These are phyloP conservation scores for Esox niger DNA, from an alignment of 2,113 vertebrate genomes.

Conservation along the genomic window DNA sequence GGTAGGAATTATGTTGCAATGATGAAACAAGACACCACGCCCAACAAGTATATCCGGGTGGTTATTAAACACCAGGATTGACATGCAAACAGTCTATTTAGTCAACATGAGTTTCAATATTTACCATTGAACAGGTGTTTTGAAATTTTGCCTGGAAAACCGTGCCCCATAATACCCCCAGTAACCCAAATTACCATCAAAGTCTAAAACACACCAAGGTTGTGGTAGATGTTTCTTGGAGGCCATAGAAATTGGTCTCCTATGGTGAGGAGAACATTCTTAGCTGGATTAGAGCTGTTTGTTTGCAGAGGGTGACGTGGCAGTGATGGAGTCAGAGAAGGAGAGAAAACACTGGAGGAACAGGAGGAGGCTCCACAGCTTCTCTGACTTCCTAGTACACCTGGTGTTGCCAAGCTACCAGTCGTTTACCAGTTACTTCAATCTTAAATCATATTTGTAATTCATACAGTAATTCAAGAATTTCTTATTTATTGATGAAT, in stretches of 20 bases:
- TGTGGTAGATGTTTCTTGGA: too few species aligned
- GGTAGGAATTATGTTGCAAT: background rate
- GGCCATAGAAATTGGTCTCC: too few species aligned
- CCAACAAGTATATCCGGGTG: background rate
- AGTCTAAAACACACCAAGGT: too few species aligned
- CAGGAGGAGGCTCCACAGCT: background rate
- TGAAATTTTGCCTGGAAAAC: conserved; percentile 10
- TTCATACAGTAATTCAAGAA: too few species aligned
- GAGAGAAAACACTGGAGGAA: conserved; percentile 24
- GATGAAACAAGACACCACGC: background rate
- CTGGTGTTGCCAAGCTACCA: too few species aligned
- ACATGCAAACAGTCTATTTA: background rate
- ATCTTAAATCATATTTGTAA: too few species aligned
- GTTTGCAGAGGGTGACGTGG: conserved; percentile 46
- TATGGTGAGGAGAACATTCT: too few species aligned
- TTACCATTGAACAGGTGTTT: conserved; percentile 8
- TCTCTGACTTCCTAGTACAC: too few species aligned
- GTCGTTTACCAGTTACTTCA: too few species aligned
- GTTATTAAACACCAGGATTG: background rate
- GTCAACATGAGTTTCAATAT: too few species aligned
- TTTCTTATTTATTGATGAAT: too few species aligned
- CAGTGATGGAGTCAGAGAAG: conserved; percentile 21
- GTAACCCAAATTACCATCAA: conserved; percentile 9
- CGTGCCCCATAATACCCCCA: conserved; percentile 33
- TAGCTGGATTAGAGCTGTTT: conserved; percentile 43